These are phyloP conservation scores for Ypsolopha sequella DNA, from an alignment of 2,888 invertebrate genomes.

Conservation along the genomic window DNA sequence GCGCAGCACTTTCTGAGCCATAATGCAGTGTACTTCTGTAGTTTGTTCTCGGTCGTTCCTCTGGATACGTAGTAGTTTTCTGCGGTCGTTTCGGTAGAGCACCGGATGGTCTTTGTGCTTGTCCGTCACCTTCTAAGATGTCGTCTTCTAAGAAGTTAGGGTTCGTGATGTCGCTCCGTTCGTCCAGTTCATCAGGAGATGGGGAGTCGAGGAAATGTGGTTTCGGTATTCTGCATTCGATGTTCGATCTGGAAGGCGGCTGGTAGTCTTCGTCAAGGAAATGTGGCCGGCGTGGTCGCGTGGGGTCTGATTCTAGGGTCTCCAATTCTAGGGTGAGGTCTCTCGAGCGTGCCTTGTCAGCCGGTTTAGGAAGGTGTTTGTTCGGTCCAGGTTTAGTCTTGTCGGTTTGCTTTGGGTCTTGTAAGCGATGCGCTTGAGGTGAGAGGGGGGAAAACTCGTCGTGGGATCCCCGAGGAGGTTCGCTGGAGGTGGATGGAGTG, in stretches of 20 bases:
- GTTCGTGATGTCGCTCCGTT: constrained; percentile 60
- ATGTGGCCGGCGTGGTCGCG: constrained; percentile 62
- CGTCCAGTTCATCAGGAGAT: constrained; percentile 64
- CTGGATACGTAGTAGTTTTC: constrained; percentile 38
- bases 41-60: constrained; percentile 51
- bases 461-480: constrained; percentile 34
- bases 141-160: constrained; percentile 63
- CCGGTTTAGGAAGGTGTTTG: constrained; percentile 24
- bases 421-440: constrained; percentile 43
- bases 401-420: constrained; percentile 33
- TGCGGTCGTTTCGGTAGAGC: constrained; percentile 49
- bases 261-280: constrained; percentile 75
- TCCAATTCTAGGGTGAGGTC: constrained; percentile 54
- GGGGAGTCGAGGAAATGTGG: constrained; percentile 67
- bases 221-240: constrained; percentile 63
- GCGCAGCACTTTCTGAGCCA: constrained; percentile 55
- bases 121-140: constrained; percentile 45
- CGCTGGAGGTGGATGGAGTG: constrained; percentile 59
- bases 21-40: constrained; percentile 57
- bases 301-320: constrained; percentile 42
- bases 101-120: constrained; percentile 50
- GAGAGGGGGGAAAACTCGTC: constrained; percentile 37
- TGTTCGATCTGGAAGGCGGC: constrained; percentile 63
- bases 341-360: constrained; percentile 54
- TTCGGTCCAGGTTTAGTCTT: not conserved